phyloP scores from a whole-genome alignment of 2,113 vertebrate genomes.

The Turdus rufiventris region DNA sequence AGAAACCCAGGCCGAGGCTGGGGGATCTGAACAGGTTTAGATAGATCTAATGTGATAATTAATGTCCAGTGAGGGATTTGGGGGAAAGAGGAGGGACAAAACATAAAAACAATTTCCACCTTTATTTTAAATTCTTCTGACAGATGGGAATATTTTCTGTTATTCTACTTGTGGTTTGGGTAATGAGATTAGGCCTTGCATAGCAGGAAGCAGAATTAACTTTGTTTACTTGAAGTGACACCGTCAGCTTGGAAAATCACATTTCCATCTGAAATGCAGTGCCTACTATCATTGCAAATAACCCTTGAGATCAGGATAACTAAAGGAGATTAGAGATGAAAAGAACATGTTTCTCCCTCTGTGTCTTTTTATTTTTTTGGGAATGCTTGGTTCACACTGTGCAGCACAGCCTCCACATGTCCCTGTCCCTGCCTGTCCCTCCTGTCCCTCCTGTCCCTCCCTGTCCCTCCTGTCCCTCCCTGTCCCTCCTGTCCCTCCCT shows the following conservation, averaged over 20 bases:
- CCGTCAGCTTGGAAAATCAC: conserved; percentile 65
- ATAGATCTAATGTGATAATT: conserved; percentile 43
- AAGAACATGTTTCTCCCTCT: background rate
- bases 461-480: background rate
- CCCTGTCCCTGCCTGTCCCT: background rate
- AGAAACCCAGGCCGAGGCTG: background rate
- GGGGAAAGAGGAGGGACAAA: background rate
- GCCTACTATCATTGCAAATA: conserved; percentile 50
- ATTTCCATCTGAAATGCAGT: conserved; percentile 62
- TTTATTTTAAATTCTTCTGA: conserved; percentile 69
- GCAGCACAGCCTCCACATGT: background rate
- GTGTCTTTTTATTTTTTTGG: background rate
- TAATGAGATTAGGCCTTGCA: conserved; percentile 73
- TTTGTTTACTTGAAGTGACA: conserved; percentile 75
- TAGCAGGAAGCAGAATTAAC: conserved; percentile 78
- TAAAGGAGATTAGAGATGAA: conserved; percentile 25
- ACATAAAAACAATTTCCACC: conserved; percentile 43
- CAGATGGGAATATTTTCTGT: conserved; percentile 59
- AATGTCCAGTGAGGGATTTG: background rate
- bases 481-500: background rate
- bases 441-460: background rate
- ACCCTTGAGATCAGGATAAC: conserved; percentile 50
- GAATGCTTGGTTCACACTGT: background rate
- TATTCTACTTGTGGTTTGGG: conserved; percentile 70
- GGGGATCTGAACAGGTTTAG: background rate